Evolutionary conservation across 2,888 invertebrate genomes (phyloP).

Genomic region (Hydroisotoma schaefferi): DNA sequence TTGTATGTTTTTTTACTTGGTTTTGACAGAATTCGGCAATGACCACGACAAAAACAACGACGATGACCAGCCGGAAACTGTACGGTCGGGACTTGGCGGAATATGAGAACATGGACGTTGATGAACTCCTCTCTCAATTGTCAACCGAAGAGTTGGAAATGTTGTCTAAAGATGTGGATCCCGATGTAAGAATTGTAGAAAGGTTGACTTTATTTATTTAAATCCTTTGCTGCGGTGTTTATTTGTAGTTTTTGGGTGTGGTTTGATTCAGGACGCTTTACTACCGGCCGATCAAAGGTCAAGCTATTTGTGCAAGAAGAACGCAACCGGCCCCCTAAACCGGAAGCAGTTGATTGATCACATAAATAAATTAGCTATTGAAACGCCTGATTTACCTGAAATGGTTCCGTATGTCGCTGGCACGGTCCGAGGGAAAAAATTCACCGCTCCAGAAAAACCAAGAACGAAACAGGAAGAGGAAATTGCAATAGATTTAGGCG

Average conservation of each 20-base stretch:
- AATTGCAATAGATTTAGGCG: constrained; percentile 87
- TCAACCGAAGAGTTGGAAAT: constrained; percentile 94
- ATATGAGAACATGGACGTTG: constrained; percentile 94
- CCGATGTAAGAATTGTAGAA: constrained; percentile 90
- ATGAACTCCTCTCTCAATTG: constrained; percentile 86
- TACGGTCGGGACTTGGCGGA: constrained; percentile 84
- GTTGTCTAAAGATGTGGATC: constrained; percentile 97
- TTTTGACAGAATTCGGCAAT: constrained; percentile 68
- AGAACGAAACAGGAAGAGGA: constrained; percentile 83
- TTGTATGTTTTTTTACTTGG: neutral
- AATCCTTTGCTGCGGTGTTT: too few species aligned
- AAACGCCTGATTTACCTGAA: constrained; percentile 96
- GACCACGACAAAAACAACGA: constrained; percentile 76
- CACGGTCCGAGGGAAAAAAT: constrained; percentile 87
- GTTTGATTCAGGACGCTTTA: constrained; percentile 78
- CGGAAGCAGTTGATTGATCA: constrained; percentile 92
- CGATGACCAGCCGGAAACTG: constrained; percentile 84
- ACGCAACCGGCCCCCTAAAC: constrained; percentile 91
- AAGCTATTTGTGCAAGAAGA: constrained; percentile 93
- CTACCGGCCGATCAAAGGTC: constrained; percentile 93
- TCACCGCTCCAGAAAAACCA: constrained; percentile 68
- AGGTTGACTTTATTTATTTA: too few species aligned
- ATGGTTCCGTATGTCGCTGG: constrained; percentile 89
- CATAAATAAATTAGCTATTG: constrained; percentile 96
- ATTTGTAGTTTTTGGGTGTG: neutral